These are phyloP conservation scores for Drosophila miranda DNA, from an alignment of 1,140 invertebrate species.

Conservation along the genomic window DNA sequence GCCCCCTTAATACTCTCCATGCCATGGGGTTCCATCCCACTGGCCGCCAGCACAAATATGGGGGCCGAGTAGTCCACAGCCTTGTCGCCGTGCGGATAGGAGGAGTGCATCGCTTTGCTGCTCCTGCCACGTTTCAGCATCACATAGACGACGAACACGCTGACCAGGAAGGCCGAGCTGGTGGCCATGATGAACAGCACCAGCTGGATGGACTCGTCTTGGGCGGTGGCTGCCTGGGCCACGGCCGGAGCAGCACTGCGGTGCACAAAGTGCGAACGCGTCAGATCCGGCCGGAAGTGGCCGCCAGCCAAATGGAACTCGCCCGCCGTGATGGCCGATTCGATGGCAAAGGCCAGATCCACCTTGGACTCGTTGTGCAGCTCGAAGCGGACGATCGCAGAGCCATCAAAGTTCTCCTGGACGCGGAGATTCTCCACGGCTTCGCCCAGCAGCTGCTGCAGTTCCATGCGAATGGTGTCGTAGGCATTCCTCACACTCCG, in stretches of 20 bases:
- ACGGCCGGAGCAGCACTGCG: constrained; percentile 46
- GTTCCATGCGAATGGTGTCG: constrained; percentile 66
- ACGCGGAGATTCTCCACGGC: constrained; percentile 77
- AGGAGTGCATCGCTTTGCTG: constrained; percentile 46
- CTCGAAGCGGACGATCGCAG: constrained; percentile 71
- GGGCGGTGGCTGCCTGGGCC: constrained; percentile 62
- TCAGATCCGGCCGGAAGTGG: constrained; percentile 69
- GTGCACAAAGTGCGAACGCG: constrained; percentile 76
- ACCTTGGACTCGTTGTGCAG: constrained; percentile 76
- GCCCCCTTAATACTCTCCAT: constrained; percentile 51
- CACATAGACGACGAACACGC: constrained; percentile 78
- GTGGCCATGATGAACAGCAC: constrained; percentile 80
- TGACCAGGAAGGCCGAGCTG: constrained; percentile 79
- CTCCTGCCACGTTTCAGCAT: constrained; percentile 73
- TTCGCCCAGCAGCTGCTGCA: constrained; percentile 71
- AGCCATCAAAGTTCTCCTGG: constrained; percentile 80
- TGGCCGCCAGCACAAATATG: constrained; percentile 74
- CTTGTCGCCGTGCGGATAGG: constrained; percentile 60
- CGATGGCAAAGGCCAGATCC: constrained; percentile 79
- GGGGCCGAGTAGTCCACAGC: constrained; percentile 72
- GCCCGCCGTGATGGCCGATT: constrained; percentile 62
- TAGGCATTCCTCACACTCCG: constrained; percentile 68
- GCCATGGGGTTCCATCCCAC: constrained; percentile 35
- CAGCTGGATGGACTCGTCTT: constrained; percentile 73
- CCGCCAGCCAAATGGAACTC: constrained; percentile 62